Base-by-base conservation (phyloP, 2,797 vertebrate species). In the Danio tinwini region DNA sequence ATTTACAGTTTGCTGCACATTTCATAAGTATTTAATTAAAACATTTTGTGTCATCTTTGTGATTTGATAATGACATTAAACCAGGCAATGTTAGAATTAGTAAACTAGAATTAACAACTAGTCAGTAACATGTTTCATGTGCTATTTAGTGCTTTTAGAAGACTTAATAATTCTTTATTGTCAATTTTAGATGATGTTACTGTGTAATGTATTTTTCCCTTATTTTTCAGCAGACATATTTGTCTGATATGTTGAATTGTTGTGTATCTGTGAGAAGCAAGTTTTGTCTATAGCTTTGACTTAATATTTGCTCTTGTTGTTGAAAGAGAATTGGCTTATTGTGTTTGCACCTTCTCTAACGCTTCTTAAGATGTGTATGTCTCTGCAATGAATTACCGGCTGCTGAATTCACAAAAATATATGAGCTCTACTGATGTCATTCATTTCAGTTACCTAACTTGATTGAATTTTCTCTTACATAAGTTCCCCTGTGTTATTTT, bases 391-490 rank as follows among this genome's bases (percentile, higher is more conserved):
- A 59, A 49, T 59, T 29, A 44, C 37, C 2, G 5, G 12, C 44
- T 42, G 37, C 59, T 52, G 7, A 55, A 63, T 62, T 71, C 47
- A 71, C 37, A 49, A 37, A 59, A 62, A 78, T 39, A 78, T 39
- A 56, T 5, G 5, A 64, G 29, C 5, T 45, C 59, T 21, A 56
- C 14, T 55, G 13, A 62, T 64, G 45, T 62, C 6, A 37, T 73
- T 65, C 21, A 21, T 74, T 56, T 10, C 12, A 49, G 78, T 74
- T 73, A 74, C 62, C 50, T 49, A 65, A 80, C 70, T 21, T 74
- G 58, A 80, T 64, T 44, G 16, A 72, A 52, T 53, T 73, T 72
- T 47, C 29, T 73, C 19, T 80, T 80, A 58, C 21, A 58, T 80
- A 65, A 80, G 42, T 11, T 56, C 50, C 56, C 56, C 42, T 29